phyloP scores from a whole-genome alignment of 1,140 invertebrate genomes.

The Apis dorsata region DNA sequence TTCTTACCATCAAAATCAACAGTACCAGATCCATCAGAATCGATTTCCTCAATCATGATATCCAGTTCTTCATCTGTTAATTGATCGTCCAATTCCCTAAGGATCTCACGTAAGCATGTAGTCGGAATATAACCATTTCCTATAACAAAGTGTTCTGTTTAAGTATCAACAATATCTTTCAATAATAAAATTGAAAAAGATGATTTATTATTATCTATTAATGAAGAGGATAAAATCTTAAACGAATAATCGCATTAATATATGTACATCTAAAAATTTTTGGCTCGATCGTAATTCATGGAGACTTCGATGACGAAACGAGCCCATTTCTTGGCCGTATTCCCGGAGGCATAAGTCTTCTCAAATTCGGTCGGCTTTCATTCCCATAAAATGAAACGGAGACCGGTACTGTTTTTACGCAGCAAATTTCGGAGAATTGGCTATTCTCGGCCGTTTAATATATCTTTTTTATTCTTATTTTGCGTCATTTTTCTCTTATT shows the following conservation, averaged over 20 bases:
- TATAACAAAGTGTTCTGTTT: conserved; percentile 64
- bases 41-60: conserved; percentile 98
- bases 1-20: conserved; percentile 88
- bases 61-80: conserved; percentile 95
- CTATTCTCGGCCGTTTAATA: conserved; percentile 14
- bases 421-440: conserved; percentile 24
- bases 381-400: conserved; percentile 18
- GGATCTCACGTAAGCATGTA: conserved; percentile 93
- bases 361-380: conserved; percentile 28
- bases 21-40: conserved; percentile 94
- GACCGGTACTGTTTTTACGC: neutral
- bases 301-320: conserved; percentile 39
- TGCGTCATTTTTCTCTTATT: neutral
- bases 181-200: neutral
- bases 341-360: conserved; percentile 26
- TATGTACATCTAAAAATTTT: conserved; percentile 39
- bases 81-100: conserved; percentile 95
- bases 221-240: neutral
- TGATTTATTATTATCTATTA: conserved; percentile 2
- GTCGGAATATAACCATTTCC: conserved; percentile 98
- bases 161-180: neutral
- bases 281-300: conserved; percentile 54
- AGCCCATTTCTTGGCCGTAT: conserved; percentile 49
- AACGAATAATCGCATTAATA: conserved; percentile 40
- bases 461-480: conserved; percentile 21